Percentiles rank a stretch among this genome's conserved stretches.
phyloP scores from a whole-genome alignment of 2,888 invertebrate genomes.

The Spodoptera exigua region DNA sequence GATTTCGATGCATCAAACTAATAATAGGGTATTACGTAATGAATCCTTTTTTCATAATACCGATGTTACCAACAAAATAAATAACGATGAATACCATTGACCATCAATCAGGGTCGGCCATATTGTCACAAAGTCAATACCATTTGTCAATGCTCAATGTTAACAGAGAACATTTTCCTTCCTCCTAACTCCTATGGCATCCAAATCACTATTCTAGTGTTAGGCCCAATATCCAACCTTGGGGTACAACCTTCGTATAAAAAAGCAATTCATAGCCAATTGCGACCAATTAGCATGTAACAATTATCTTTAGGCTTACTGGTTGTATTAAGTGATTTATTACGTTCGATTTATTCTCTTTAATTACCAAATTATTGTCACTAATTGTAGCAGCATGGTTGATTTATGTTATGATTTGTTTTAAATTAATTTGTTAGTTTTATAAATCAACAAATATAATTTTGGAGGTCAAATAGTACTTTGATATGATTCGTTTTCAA shows the following conservation, averaged over 20 bases:
- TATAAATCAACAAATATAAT: neutral
- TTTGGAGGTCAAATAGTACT: too few species aligned
- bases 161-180: constrained; percentile 47
- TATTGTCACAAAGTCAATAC: too few species aligned
- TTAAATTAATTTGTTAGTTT: constrained; percentile 3
- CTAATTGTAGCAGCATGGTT: constrained; percentile 21
- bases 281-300: constrained; percentile 44
- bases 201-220: constrained; percentile 21
- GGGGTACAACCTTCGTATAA: constrained; percentile 31
- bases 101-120: too few species aligned
- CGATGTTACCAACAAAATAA: too few species aligned
- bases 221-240: constrained; percentile 45
- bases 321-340: constrained; percentile 31
- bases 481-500: too few species aligned
- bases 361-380: constrained; percentile 28
- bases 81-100: too few species aligned
- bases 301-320: constrained; percentile 27
- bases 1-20: too few species aligned
- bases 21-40: too few species aligned
- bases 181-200: constrained; percentile 24
- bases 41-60: too few species aligned
- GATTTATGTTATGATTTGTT: constrained; percentile 7
- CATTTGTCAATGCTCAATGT: constrained; percentile 10
- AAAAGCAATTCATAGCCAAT: constrained; percentile 35
- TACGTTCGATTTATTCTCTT: constrained; percentile 10